Evolutionary conservation across 2,113 vertebrate genomes (phyloP).

Genomic region (Carlito syrichta): DNA sequence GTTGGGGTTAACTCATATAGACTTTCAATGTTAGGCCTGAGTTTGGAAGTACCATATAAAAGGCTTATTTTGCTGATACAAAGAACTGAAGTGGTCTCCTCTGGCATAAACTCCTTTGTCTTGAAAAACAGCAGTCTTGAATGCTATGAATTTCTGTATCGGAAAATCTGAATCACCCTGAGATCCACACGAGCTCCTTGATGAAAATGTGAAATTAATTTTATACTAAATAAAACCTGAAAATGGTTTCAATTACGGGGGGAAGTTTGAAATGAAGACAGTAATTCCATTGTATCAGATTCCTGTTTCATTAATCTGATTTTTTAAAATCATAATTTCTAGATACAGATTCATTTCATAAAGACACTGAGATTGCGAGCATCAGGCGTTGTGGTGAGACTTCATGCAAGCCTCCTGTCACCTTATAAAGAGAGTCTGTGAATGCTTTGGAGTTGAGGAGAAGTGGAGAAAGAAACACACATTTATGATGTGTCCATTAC

Average conservation of each 20-base stretch:
- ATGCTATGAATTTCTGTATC: slow-evolving; percentile 61
- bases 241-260: slow-evolving; percentile 73
- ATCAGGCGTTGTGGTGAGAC: neutral
- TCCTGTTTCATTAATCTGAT: slow-evolving; percentile 18
- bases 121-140: slow-evolving; percentile 52
- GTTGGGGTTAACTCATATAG: neutral
- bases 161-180: slow-evolving; percentile 66
- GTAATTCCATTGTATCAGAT: slow-evolving; percentile 53
- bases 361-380: neutral
- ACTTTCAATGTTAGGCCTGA: neutral
- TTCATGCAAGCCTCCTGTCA: neutral
- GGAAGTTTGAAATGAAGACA: slow-evolving; percentile 29
- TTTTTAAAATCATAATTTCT: neutral
- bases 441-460: neutral
- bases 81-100: slow-evolving; percentile 3
- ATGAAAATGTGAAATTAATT: slow-evolving; percentile 78
- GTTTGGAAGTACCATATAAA: neutral
- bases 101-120: slow-evolving; percentile 25
- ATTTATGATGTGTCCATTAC: neutral
- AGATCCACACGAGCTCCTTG: slow-evolving; percentile 70
- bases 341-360: neutral
- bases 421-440: neutral
- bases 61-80: neutral
- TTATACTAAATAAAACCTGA: slow-evolving; percentile 74
- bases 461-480: neutral